Conservation (phyloP, 2,888 invertebrate genomes). For the Prenolepis imparis region DNA sequence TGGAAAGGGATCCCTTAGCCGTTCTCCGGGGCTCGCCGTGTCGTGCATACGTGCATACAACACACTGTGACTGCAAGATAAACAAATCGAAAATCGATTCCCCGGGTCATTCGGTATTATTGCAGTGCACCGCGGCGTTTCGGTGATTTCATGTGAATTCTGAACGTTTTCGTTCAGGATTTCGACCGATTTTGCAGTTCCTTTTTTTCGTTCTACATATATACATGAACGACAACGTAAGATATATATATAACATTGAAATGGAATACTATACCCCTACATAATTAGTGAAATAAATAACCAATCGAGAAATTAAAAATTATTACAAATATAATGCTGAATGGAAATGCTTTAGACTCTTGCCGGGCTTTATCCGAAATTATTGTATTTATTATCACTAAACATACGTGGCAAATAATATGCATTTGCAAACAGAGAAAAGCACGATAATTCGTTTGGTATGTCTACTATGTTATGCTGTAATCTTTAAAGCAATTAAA, state of each 20-base stretch:
- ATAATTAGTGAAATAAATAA: constrained; percentile 37
- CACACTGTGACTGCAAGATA: constrained; percentile 43
- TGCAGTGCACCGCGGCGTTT: constrained; percentile 36
- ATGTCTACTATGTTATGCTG: constrained; percentile 38
- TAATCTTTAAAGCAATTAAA: constrained; percentile 71
- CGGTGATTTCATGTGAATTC: constrained; percentile 42
- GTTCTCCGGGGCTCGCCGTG: constrained; percentile 28
- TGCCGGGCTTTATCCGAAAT: constrained; percentile 12
- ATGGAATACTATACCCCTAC: constrained; percentile 3
- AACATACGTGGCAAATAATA: background rate
- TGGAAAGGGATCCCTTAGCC: constrained; percentile 55
- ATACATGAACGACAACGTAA: background rate
- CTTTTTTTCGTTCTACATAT: background rate
- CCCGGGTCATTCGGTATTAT: constrained; percentile 52
- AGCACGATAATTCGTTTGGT: constrained; percentile 52
- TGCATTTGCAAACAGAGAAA: constrained; percentile 42
- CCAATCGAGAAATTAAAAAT: constrained; percentile 4
- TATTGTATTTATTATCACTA: background rate
- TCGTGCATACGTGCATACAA: constrained; percentile 54
- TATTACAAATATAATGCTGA: background rate
- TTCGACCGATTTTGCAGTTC: constrained; percentile 17
- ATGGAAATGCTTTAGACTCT: constrained; percentile 19
- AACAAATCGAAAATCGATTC: constrained; percentile 64
- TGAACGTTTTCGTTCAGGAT: constrained; percentile 22
- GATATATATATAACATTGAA: background rate